Evolutionary conservation across 1,140 invertebrate species (phyloP).

Genomic region (Lycorma delicatula): DNA sequence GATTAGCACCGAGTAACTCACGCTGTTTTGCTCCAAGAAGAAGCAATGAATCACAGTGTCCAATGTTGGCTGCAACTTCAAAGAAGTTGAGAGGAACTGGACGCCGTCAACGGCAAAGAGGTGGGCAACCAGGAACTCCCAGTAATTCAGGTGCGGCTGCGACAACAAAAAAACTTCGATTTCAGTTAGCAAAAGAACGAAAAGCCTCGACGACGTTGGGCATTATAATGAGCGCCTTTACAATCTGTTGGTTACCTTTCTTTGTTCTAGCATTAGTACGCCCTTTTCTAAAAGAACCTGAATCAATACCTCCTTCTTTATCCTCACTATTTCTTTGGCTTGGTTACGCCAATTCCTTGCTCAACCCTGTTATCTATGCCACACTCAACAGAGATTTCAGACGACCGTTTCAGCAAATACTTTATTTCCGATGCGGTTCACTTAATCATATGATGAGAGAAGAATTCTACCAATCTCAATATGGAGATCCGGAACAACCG

Average conservation of each 20-base stretch:
- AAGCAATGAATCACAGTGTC: slow-evolving; percentile 64
- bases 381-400: slow-evolving; percentile 87
- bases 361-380: slow-evolving; percentile 91
- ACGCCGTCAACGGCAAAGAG: slow-evolving; percentile 35
- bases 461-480: slow-evolving; percentile 86
- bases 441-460: slow-evolving; percentile 86
- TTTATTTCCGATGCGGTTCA: slow-evolving; percentile 70
- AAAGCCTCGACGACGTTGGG: slow-evolving; percentile 94
- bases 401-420: slow-evolving; percentile 83
- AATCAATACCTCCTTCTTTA: slow-evolving; percentile 50
- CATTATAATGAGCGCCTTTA: slow-evolving; percentile 96
- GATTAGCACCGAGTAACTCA: slow-evolving; percentile 14
- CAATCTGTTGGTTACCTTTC: slow-evolving; percentile 94
- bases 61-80: slow-evolving; percentile 48
- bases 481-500: slow-evolving; percentile 56
- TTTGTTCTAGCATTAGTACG: slow-evolving; percentile 84
- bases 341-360: slow-evolving; percentile 85
- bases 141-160: slow-evolving; percentile 21
- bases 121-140: slow-evolving; percentile 22
- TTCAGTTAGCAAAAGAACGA: slow-evolving; percentile 77
- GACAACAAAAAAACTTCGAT: slow-evolving; percentile 60
- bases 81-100: slow-evolving; percentile 33
- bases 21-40: slow-evolving; percentile 53
- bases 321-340: slow-evolving; percentile 71
- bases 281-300: slow-evolving; percentile 60